A percentile compares a stretch with the other conserved stretches of the same genome.
phyloP scores from a whole-genome alignment of 2,888 invertebrate species.

The Tricholauxania praeusta region DNA sequence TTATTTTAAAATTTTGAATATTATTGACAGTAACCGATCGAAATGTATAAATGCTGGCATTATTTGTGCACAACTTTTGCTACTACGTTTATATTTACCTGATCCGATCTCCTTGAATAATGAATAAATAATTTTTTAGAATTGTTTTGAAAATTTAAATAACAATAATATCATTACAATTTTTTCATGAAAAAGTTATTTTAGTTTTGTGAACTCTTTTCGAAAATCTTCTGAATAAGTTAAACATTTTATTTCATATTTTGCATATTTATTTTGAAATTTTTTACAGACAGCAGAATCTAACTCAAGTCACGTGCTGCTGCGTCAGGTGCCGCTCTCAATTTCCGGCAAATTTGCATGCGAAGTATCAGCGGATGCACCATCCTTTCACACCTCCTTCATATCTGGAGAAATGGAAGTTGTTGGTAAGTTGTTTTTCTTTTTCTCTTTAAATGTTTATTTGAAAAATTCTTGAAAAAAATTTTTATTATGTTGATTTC shows the following conservation, averaged over 20 bases:
- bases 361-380: conserved; percentile 68
- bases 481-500: conserved; percentile 41
- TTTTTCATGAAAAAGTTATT: too few relatives aligned
- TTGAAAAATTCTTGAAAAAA: not conserved
- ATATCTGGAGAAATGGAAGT: conserved; percentile 66
- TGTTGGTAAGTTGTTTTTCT: conserved; percentile 58
- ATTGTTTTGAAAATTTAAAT: too few relatives aligned
- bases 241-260: too few relatives aligned
- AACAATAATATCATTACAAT: too few relatives aligned
- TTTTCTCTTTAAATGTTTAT: not conserved
- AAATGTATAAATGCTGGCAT: too few relatives aligned
- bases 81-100: too few relatives aligned
- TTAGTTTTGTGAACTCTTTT: conserved; percentile 14
- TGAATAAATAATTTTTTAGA: too few relatives aligned
- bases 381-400: conserved; percentile 66
- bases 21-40: too few relatives aligned
- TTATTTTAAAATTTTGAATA: too few relatives aligned
- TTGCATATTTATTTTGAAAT: not conserved
- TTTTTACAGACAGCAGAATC: conserved; percentile 60
- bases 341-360: conserved; percentile 66
- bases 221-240: not conserved
- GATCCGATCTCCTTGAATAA: too few relatives aligned
- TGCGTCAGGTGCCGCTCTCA: conserved; percentile 62
- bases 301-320: conserved; percentile 65
- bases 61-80: too few relatives aligned